phyloP scores from a whole-genome alignment of 30 jellyfish, hydroid and myxozoan species.

The Turritopsis rubra region DNA sequence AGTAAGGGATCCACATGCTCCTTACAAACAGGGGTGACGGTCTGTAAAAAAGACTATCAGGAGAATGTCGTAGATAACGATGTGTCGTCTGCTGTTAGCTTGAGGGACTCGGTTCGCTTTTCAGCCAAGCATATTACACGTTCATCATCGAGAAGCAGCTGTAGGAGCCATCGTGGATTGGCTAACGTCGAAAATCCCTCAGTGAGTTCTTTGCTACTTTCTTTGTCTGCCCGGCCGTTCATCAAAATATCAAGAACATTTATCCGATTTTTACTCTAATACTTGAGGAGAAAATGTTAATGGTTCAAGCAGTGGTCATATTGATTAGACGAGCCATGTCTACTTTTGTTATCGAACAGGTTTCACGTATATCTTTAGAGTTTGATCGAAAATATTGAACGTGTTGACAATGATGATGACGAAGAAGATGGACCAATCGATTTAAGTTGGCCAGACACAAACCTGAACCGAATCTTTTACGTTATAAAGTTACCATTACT shows the following conservation, averaged over 20 bases:
- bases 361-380: no score
- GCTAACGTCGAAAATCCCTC: conserved; percentile 1
- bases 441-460: conserved; percentile 48
- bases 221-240: not conserved
- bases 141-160: conserved; percentile 17
- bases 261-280: no score
- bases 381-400: not conserved
- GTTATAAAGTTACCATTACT: conserved; percentile 57
- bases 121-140: not conserved
- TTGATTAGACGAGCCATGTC: no score
- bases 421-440: conserved; percentile 78
- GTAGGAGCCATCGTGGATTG: conserved; percentile 19
- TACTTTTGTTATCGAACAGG: no score
- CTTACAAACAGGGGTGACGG: not conserved
- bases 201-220: not conserved
- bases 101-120: not conserved
- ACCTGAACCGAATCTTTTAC: conserved; percentile 37
- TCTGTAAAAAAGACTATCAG: not conserved
- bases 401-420: conserved; percentile 38
- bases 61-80: not conserved
- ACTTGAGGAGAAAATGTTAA: no score
- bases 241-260: no score
- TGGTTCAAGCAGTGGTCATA: no score
- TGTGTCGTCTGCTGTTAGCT: not conserved
- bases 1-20: not conserved